Conservation (phyloP, 2,888 invertebrate genomes). For the Patella ulyssiponensis region DNA sequence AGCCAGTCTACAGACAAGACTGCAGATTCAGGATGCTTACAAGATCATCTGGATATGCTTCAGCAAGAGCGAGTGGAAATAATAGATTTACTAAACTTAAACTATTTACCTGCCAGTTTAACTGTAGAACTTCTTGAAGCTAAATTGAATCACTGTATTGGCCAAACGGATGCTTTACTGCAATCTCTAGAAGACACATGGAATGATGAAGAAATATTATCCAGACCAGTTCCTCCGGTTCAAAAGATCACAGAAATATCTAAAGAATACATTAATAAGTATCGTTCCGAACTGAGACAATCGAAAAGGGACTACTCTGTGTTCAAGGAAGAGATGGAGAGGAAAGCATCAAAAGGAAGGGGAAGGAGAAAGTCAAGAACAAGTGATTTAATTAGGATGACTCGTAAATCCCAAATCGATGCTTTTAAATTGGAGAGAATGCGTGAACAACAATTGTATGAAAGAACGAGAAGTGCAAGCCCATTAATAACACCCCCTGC, state of each 20-base stretch:
- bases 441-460: slow-evolving; percentile 56
- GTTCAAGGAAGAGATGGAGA: slow-evolving; percentile 58
- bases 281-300: slow-evolving; percentile 60
- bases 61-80: slow-evolving; percentile 66
- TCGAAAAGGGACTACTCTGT: slow-evolving; percentile 61
- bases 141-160: slow-evolving; percentile 71
- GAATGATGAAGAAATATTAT: slow-evolving; percentile 36
- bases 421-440: slow-evolving; percentile 66
- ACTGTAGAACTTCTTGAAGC: slow-evolving; percentile 71
- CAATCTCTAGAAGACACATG: slow-evolving; percentile 63
- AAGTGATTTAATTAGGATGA: slow-evolving; percentile 47
- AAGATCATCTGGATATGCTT: slow-evolving; percentile 63
- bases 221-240: slow-evolving; percentile 11
- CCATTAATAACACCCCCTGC: slow-evolving; percentile 35
- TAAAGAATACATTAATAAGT: slow-evolving; percentile 57
- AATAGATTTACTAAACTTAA: slow-evolving; percentile 65
- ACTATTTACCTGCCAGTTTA: slow-evolving; percentile 68
- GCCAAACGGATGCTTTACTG: slow-evolving; percentile 71
- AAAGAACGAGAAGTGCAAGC: slow-evolving; percentile 43
- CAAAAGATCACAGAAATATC: slow-evolving; percentile 23
- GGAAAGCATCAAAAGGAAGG: slow-evolving; percentile 45
- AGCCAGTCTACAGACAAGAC: neutral
- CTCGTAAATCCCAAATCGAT: slow-evolving; percentile 62
- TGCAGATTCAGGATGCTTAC: slow-evolving; percentile 37
- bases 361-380: slow-evolving; percentile 52